Percentiles rank a stretch among this genome's conserved stretches.
Evolutionary conservation across 1,140 invertebrate species (phyloP).

Genomic region (Brachionus asplanchnoidis): DNA sequence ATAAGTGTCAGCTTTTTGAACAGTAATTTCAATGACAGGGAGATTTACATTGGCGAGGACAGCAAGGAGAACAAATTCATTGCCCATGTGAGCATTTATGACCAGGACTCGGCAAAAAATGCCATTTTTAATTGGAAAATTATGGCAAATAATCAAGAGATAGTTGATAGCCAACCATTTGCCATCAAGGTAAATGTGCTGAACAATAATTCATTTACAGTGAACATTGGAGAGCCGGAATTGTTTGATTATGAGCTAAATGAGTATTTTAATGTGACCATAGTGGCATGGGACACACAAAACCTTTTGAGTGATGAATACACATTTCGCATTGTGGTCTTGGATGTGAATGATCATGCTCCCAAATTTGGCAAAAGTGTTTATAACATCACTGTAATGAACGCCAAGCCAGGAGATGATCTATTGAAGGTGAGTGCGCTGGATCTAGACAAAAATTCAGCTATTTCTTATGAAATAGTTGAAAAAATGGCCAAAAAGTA

Average conservation of each 20-base stretch:
- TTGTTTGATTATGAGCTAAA: conserved; percentile 25
- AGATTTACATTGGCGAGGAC: neutral
- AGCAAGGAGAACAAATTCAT: conserved; percentile 7
- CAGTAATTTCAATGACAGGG: neutral
- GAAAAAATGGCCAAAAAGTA: neutral
- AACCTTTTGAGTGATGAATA: neutral
- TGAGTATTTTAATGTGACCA: conserved; percentile 10
- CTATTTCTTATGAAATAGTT: neutral
- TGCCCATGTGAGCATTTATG: conserved; percentile 36
- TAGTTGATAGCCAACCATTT: neutral
- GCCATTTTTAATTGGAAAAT: conserved; percentile 15
- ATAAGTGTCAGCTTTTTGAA: conserved; percentile 34
- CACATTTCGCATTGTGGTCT: neutral
- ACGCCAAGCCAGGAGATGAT: neutral
- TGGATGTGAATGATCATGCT: neutral
- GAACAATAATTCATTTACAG: conserved; percentile 13
- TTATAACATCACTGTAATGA: neutral
- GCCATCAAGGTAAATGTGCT: neutral
- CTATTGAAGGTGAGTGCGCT: neutral
- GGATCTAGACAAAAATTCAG: neutral
- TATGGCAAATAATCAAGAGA: neutral
- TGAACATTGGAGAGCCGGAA: neutral
- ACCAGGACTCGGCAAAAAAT: conserved; percentile 12
- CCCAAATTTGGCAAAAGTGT: neutral
- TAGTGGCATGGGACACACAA: neutral